phyloP scores from a whole-genome alignment of 2,888 invertebrate genomes.

The Eumacrocentrus americanus region DNA sequence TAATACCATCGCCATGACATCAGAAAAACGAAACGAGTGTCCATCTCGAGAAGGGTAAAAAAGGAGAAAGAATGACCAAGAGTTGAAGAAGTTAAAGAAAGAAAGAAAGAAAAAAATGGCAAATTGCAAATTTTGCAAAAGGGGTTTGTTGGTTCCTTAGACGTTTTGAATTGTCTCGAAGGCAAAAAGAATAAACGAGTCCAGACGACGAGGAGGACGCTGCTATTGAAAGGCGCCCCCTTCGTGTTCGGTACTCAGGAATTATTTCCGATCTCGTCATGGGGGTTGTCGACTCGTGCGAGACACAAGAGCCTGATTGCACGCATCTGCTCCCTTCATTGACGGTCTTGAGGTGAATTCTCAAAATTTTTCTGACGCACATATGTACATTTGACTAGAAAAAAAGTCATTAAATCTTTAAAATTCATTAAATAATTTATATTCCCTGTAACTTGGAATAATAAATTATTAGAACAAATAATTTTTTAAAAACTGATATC shows the following conservation, averaged over 20 bases:
- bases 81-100: too few relatives aligned
- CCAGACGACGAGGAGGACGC: conserved; percentile 28
- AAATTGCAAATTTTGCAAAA: conserved; percentile 44
- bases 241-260: conserved; percentile 11
- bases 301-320: conserved; percentile 49
- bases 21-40: conserved; percentile 30
- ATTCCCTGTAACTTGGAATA: too few relatives aligned
- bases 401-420: background rate
- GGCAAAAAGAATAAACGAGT: conserved; percentile 28
- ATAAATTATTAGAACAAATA: too few relatives aligned
- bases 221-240: conserved; percentile 10
- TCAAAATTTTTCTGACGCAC: background rate
- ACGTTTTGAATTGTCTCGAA: conserved; percentile 21
- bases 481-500: too few relatives aligned
- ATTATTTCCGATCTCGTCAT: conserved; percentile 42
- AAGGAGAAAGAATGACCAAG: too few relatives aligned
- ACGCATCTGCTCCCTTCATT: conserved; percentile 47
- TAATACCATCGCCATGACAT: too few relatives aligned
- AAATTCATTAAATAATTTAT: too few relatives aligned
- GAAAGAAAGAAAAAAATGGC: conserved; percentile 28
- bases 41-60: too few relatives aligned
- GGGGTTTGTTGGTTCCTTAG: conserved; percentile 30
- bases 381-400: background rate
- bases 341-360: background rate
- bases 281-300: conserved; percentile 43